Conservation (phyloP, 1,140 invertebrate species). For the Aleiodes sp. region DNA sequence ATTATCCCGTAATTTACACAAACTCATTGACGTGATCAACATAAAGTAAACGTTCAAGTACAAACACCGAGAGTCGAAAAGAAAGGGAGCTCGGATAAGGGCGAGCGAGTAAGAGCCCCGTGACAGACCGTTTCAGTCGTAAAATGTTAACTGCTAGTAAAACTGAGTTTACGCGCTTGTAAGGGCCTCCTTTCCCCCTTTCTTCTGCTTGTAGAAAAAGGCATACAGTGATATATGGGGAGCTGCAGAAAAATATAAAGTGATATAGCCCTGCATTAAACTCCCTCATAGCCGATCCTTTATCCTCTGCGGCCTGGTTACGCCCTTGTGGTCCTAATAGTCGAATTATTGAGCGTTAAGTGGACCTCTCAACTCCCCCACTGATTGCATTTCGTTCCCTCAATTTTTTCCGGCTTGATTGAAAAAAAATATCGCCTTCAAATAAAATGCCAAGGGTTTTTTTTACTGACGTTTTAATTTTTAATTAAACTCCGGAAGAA, state of each 20-base stretch:
- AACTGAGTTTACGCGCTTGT: constrained; percentile 65
- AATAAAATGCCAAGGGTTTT: no score
- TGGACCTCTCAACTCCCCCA: constrained; percentile 4
- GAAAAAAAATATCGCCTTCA: no score
- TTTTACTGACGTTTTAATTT: no score
- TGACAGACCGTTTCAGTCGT: constrained; percentile 59
- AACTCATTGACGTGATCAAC: no score
- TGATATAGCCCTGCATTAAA: no score
- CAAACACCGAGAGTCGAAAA: not conserved
- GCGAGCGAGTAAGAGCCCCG: constrained; percentile 32
- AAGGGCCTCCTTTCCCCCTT: constrained; percentile 52
- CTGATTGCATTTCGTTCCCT: constrained; percentile 22
- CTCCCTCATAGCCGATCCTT: constrained; percentile 39
- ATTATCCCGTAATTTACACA: no score
- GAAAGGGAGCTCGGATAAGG: constrained; percentile 14
- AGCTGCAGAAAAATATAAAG: no score
- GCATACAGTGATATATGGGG: no score
- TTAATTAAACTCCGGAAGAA: no score
- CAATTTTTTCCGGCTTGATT: no score
- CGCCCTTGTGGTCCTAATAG: constrained; percentile 48
- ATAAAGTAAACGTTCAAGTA: constrained; percentile 21
- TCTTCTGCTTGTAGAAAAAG: not conserved
- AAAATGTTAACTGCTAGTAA: constrained; percentile 67
- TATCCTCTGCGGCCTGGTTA: constrained; percentile 35
- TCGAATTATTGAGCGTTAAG: constrained; percentile 56